Conservation (phyloP, 2,113 vertebrate genomes). For the Myotis lucifugus region DNA sequence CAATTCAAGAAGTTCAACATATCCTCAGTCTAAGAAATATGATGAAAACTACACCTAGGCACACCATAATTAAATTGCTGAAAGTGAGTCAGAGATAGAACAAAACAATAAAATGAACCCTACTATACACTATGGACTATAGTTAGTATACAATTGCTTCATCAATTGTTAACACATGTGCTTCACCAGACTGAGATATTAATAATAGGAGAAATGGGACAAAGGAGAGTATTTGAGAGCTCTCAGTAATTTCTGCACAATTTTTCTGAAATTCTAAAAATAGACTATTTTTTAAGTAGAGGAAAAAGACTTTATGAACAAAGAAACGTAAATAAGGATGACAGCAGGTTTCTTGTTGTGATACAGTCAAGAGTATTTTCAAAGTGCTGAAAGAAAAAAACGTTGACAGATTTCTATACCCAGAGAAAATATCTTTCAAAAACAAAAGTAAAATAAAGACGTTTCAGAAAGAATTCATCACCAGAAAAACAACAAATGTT, state of each 20-base stretch:
- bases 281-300: background rate
- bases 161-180: background rate
- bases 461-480: conserved; percentile 24
- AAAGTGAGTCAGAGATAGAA: background rate
- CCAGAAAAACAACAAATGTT: background rate
- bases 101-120: background rate
- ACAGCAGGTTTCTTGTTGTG: background rate
- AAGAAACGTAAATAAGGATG: background rate
- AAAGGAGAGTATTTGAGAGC: background rate
- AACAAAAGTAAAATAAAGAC: conserved; percentile 26
- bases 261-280: conserved; percentile 25
- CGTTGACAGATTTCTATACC: conserved; percentile 32
- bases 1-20: background rate
- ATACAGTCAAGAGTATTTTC: conserved; percentile 47
- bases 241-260: background rate
- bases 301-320: background rate
- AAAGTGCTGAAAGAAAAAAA: conserved; percentile 9
- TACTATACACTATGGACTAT: background rate
- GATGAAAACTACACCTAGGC: background rate
- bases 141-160: background rate
- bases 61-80: background rate
- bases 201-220: background rate
- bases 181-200: background rate
- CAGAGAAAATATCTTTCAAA: conserved; percentile 53
- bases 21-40: background rate